These are phyloP conservation scores for Tichodroma muraria DNA, from an alignment of 2,113 vertebrate genomes.

Conservation along the genomic window DNA sequence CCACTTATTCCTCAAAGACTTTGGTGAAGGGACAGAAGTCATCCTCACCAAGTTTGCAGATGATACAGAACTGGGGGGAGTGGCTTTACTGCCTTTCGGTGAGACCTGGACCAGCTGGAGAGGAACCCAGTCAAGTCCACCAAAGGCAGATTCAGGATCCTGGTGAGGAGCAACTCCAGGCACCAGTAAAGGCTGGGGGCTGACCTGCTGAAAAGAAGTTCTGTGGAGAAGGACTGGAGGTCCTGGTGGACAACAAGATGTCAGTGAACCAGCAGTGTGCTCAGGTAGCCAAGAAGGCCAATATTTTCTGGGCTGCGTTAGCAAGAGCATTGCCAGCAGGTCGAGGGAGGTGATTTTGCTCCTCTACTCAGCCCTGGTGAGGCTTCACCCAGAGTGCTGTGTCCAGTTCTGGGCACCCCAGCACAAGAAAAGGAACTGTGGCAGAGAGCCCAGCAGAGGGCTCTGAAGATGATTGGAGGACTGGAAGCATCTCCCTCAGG, in stretches of 20 bases:
- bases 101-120: not conserved
- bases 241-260: not conserved
- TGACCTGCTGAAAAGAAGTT: not conserved
- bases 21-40: not conserved
- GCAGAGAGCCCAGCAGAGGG: not conserved
- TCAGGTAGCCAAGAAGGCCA: not conserved
- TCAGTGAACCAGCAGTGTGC: not conserved
- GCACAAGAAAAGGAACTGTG: too few species aligned
- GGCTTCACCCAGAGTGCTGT: not conserved
- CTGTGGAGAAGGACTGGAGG: not conserved
- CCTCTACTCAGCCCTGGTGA: not conserved
- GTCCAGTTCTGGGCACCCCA: not conserved
- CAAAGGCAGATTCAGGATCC: not conserved
- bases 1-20: not conserved
- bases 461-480: not conserved
- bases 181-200: not conserved
- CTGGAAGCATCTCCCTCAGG: not conserved
- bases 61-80: not conserved
- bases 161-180: not conserved
- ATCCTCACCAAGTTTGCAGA: not conserved
- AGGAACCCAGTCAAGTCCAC: not conserved
- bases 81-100: not conserved
- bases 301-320: not conserved
- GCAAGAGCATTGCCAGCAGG: not conserved
- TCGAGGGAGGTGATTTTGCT: not conserved